Percentiles rank a stretch among this genome's conserved stretches.
Evolutionary conservation across 1,140 invertebrate genomes (phyloP).

Genomic region (Rhyacophila brunnea): DNA sequence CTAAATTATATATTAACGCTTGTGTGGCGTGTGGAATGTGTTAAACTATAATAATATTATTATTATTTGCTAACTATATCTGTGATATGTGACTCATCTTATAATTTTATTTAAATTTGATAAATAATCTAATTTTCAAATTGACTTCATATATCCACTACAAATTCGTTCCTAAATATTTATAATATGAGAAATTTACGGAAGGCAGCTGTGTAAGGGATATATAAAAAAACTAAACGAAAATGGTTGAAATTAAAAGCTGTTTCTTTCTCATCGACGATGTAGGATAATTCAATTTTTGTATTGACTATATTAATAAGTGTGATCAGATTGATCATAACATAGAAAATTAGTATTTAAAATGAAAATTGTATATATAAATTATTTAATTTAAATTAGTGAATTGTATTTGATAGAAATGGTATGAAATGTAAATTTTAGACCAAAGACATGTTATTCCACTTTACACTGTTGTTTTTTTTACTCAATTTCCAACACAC

Average conservation of each 20-base stretch:
- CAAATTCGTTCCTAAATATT: conserved; percentile 27
- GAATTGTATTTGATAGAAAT: conserved; percentile 18
- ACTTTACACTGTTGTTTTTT: conserved; percentile 5
- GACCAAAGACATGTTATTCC: conserved; percentile 32
- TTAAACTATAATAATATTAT: background rate
- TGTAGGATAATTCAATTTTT: too few species aligned
- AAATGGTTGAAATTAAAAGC: background rate
- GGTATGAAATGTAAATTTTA: conserved; percentile 29
- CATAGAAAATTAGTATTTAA: background rate
- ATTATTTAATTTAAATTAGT: conserved; percentile 3
- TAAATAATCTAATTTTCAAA: conserved; percentile 18
- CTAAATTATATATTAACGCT: too few species aligned
- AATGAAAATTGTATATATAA: background rate
- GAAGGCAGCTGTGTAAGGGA: too few species aligned
- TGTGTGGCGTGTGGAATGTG: background rate
- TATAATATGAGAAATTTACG: too few species aligned
- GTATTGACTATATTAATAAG: too few species aligned
- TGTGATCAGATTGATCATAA: background rate
- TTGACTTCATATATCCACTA: conserved; percentile 18
- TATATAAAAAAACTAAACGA: too few species aligned
- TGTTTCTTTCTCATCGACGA: background rate
- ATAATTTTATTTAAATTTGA: conserved; percentile 18
- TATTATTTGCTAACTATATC: conserved; percentile 31
- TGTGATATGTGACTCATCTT: conserved; percentile 33
- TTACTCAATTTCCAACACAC: background rate